Percentiles rank a stretch among this genome's conserved stretches.
phyloP scores from a whole-genome alignment of 2,888 invertebrate species.

The Alviniconcha strummeri region DNA sequence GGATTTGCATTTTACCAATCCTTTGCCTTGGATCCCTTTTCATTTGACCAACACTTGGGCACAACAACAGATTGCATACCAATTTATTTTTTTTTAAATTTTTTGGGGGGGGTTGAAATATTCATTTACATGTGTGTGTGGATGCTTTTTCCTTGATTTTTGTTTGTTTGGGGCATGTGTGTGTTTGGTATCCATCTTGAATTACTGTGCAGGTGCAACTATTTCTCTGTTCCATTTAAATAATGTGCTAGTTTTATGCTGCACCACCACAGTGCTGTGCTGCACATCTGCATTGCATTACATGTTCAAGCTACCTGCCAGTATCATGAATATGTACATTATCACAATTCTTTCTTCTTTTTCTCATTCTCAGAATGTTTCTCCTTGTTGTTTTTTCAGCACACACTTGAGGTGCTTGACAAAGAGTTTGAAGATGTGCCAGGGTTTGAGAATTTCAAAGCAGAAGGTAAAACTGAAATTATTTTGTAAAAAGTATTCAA shows the following conservation, averaged over 20 bases:
- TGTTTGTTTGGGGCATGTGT: neutral
- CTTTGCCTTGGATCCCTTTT: neutral
- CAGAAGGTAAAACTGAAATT: slow-evolving; percentile 12
- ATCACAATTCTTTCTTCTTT: no score
- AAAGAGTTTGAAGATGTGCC: slow-evolving; percentile 26
- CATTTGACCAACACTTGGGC: neutral
- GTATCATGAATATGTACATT: no score
- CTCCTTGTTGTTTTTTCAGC: neutral
- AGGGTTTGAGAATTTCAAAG: slow-evolving; percentile 25
- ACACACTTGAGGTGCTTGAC: slow-evolving; percentile 23
- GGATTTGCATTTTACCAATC: no score
- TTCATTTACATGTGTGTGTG: neutral
- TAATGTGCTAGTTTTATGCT: no score
- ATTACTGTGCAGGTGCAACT: no score
- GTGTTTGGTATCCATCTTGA: neutral
- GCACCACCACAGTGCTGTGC: no score
- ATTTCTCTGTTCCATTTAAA: no score
- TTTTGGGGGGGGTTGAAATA: no score
- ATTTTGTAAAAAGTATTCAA: neutral
- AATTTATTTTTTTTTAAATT: neutral
- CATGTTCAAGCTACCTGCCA: no score
- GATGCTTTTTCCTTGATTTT: neutral
- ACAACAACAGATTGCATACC: no score
- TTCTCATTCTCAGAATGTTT: no score
- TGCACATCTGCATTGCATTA: no score